phyloP scores from a whole-genome alignment of 2,888 invertebrate genomes.

The Belgica antarctica region DNA sequence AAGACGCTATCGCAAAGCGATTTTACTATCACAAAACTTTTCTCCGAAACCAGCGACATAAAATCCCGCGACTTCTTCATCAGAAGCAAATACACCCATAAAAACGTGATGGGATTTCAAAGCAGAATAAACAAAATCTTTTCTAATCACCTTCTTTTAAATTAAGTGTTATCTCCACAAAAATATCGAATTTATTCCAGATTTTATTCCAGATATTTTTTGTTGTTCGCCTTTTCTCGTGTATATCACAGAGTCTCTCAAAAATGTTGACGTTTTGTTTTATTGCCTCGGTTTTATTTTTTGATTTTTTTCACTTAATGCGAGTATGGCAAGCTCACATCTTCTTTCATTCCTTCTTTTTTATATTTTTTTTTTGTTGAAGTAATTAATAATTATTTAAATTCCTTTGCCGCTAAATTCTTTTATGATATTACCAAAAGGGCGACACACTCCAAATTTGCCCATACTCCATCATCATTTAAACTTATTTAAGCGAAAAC shows the following conservation, averaged over 20 bases:
- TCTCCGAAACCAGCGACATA: too few relatives aligned
- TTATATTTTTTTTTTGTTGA: too few relatives aligned
- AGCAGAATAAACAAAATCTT: too few relatives aligned
- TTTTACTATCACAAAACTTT: too few relatives aligned
- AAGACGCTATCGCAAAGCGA: too few relatives aligned
- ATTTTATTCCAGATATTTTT: conserved; percentile 25
- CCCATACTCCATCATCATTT: neutral
- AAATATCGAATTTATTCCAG: conserved; percentile 27
- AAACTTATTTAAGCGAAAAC: neutral
- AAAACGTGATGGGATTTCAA: too few relatives aligned
- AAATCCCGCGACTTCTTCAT: too few relatives aligned
- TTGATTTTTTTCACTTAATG: neutral
- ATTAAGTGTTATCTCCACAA: neutral
- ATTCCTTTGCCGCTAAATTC: neutral
- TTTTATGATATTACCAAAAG: neutral
- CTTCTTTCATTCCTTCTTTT: neutral
- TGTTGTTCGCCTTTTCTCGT: too few relatives aligned
- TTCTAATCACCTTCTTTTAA: conserved; percentile 15
- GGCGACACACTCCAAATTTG: neutral
- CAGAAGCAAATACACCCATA: too few relatives aligned
- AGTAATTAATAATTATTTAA: neutral
- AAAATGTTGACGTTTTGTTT: neutral
- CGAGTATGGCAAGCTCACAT: neutral
- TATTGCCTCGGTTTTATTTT: conserved; percentile 5
- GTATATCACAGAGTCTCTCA: neutral